These are phyloP conservation scores for Crypturellus undulatus DNA, from an alignment of 2,113 vertebrate species.

Conservation along the genomic window DNA sequence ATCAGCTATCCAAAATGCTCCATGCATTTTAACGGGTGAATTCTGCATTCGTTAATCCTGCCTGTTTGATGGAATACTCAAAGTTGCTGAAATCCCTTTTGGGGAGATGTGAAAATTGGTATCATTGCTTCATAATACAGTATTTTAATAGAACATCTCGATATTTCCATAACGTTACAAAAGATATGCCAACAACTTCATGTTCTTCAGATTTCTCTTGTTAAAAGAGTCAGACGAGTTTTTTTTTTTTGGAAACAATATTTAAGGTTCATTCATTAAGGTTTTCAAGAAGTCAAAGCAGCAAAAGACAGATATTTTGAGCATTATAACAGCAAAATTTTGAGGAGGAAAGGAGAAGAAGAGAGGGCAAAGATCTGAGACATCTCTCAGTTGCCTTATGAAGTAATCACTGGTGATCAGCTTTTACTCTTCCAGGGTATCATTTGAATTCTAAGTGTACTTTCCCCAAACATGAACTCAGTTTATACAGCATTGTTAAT, in stretches of 20 bases:
- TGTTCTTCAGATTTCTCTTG: slow-evolving; percentile 16
- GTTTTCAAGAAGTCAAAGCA: not conserved
- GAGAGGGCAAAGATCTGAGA: not conserved
- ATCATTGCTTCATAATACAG: not conserved
- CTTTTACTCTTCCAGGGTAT: not conserved
- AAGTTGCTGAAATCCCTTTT: slow-evolving; percentile 19
- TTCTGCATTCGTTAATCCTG: not conserved
- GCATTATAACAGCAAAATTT: not conserved
- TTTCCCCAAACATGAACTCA: not conserved
- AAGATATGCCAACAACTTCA: not conserved
- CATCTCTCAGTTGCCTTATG: fast-evolving
- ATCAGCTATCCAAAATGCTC: not conserved
- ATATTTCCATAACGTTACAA: slow-evolving; percentile 23
- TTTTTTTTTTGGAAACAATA: not conserved
- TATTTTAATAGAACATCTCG: slow-evolving; percentile 36
- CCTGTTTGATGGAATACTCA: not conserved
- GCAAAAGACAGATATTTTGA: not conserved
- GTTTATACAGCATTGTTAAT: not conserved
- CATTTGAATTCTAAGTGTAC: not conserved
- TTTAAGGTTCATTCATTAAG: slow-evolving; percentile 19
- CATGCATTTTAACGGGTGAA: slow-evolving; percentile 36
- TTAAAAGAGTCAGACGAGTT: not conserved
- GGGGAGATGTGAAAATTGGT: slow-evolving; percentile 25
- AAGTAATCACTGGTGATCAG: not conserved
- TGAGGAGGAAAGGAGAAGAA: too few species aligned